phyloP scores from a whole-genome alignment of 2,797 vertebrate genomes.

The Hephaestus fuliginosus region DNA sequence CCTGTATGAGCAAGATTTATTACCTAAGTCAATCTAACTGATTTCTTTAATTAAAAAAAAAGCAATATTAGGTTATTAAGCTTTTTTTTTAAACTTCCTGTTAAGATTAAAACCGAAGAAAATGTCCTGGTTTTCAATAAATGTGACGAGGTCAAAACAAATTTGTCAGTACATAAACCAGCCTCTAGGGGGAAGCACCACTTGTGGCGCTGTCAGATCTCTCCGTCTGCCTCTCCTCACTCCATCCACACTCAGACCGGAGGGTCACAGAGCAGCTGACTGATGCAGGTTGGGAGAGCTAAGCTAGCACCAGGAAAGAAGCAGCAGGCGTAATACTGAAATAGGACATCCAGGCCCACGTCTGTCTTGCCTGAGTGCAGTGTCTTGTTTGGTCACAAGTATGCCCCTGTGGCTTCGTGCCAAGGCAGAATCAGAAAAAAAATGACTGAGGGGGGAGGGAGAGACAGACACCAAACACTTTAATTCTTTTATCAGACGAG shows the following conservation, averaged over 20 bases:
- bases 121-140: background rate
- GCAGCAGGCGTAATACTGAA: conserved; percentile 41
- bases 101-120: background rate
- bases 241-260: conserved; percentile 39
- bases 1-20: conserved; percentile 3
- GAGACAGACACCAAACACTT: conserved; percentile 42
- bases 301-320: conserved; percentile 42
- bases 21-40: background rate
- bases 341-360: conserved; percentile 45
- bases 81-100: background rate
- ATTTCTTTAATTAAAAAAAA: conserved; percentile 31
- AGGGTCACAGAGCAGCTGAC: conserved; percentile 54
- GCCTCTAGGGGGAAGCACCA: conserved; percentile 81
- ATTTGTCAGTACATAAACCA: conserved; percentile 52
- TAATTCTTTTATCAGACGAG: conserved; percentile 50
- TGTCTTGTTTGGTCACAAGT: conserved; percentile 66
- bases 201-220: conserved; percentile 23
- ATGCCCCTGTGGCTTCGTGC: conserved; percentile 53
- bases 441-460: conserved; percentile 30
- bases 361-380: conserved; percentile 64
- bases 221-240: conserved; percentile 33
- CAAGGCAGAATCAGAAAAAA: conserved; percentile 31
- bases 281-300: conserved; percentile 39
- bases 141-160: conserved; percentile 17
- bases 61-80: background rate